Evolutionary conservation across 2,113 vertebrate species (phyloP), one percentile per base, ranked within the genome.

Genomic region (Xyrauchen texanus): DNA sequence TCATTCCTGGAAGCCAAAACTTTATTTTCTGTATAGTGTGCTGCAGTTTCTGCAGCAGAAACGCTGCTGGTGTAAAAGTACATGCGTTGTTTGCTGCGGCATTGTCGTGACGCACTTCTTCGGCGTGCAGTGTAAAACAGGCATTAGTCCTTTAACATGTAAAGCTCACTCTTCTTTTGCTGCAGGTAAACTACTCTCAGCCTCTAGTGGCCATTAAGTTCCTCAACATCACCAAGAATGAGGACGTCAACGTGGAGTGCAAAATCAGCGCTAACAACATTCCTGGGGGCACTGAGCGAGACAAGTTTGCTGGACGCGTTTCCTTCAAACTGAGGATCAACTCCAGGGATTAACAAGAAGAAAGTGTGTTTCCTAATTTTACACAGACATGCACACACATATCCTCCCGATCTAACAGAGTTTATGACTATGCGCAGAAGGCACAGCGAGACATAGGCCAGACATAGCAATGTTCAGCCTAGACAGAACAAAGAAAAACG

Each of bases 141-240:
- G 21, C 21, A 34, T 34, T 34, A 34, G 21, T 57, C 10, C 11
- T n/a, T 13, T 13, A 12, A 4, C 13, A 12, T 57, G 53, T 6
- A 13, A 15, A 58, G 13, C 5, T 7, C 9, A 21, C 12, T 63
- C 62, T 79, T 45, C 5, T 42, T 66, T 68, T 51, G 15, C 57
- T 51, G 62, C 83, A 97, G 96, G 93, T 95, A 80, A 96, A 96
- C 87, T 97, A 97, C 87, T 95, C 96, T 0, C 96, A 97, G 86
- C 96, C 96, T 7, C 87, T 97, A 81, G 96, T 97, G 66, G 96
- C 96, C 0, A 88, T 97, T 79, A 95, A 96, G 90, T 97, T 97
- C 87, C 85, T 94, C 61, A 96, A 95, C 77, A 86, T 94, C n/a
- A 94, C 94, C 4, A 52, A 68, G 62, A 94, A 95, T 3, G 44